Percentiles rank a stretch among this genome's conserved stretches.
phyloP scores from a whole-genome alignment of 2,797 vertebrate species.

The Falco peregrinus region DNA sequence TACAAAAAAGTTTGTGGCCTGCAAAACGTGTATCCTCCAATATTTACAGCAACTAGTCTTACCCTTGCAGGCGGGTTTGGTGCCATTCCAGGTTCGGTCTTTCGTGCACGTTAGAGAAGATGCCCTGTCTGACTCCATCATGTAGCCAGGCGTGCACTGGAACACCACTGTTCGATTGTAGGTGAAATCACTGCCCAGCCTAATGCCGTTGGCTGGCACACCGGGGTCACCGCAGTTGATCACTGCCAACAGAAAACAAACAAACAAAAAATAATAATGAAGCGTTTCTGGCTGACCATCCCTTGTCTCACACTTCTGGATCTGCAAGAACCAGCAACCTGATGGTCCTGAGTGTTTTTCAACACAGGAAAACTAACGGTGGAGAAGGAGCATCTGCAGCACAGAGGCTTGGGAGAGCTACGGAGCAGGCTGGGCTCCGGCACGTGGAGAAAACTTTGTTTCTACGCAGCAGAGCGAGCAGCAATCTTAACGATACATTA shows the following conservation, averaged over 20 bases:
- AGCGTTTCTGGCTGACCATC: neutral
- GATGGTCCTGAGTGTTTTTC: accelerated
- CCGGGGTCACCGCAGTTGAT: constrained; percentile 97
- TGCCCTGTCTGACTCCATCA: constrained; percentile 90
- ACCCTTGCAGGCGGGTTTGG: constrained; percentile 95
- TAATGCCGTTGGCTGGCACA: constrained; percentile 90
- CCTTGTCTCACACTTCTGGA: neutral
- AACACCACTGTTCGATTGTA: constrained; percentile 87
- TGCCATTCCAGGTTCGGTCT: constrained; percentile 94
- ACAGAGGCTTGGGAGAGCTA: neutral
- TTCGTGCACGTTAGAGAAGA: constrained; percentile 91
- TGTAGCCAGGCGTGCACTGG: constrained; percentile 92
- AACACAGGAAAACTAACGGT: accelerated
- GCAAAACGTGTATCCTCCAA: accelerated
- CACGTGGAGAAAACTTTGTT: neutral
- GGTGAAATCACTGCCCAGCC: constrained; percentile 89
- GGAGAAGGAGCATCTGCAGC: neutral
- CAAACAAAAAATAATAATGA: neutral
- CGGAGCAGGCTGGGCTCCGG: neutral
- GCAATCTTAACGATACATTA: neutral
- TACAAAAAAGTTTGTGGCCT: too few species aligned
- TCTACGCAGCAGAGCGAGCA: neutral
- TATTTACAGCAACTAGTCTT: neutral
- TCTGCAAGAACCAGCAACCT: neutral
- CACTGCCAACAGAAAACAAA: constrained; percentile 74